These are phyloP conservation scores for Nymphicus hollandicus DNA, from an alignment of 2,113 vertebrate genomes.

Conservation along the genomic window DNA sequence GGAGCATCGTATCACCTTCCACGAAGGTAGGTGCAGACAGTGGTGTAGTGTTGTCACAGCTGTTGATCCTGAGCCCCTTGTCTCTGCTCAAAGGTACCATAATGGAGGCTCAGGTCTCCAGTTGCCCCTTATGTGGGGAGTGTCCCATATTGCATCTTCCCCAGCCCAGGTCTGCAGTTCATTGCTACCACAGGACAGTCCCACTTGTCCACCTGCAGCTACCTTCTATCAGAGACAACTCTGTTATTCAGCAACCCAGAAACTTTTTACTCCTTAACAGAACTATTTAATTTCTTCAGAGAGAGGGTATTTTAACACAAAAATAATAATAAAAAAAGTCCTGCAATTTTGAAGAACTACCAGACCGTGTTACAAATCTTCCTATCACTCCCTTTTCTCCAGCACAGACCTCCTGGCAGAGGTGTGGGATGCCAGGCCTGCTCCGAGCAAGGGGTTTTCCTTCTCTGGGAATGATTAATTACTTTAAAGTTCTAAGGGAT, in stretches of 20 bases:
- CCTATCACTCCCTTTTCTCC: not conserved
- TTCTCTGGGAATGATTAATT: not conserved
- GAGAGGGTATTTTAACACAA: not conserved
- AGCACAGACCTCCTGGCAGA: not conserved
- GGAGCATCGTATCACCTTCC: slow-evolving; percentile 72
- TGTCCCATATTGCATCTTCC: not conserved
- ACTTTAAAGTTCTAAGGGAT: not conserved
- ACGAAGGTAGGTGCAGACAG: slow-evolving; percentile 69
- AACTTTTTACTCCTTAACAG: not conserved
- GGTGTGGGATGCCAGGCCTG: not conserved
- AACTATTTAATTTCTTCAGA: not conserved
- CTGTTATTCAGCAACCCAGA: not conserved
- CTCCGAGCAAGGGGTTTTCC: not conserved
- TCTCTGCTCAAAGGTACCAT: not conserved
- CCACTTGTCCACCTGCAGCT: not conserved
- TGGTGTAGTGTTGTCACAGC: not conserved
- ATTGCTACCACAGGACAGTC: not conserved
- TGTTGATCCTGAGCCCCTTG: not conserved
- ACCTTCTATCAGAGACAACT: not conserved
- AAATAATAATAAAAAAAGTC: not conserved
- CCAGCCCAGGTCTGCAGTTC: accelerated
- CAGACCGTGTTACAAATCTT: not conserved
- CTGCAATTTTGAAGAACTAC: not conserved
- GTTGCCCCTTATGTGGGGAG: not conserved
- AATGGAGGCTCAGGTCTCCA: not conserved